These are phyloP conservation scores for Dunckerocampus dactyliophorus DNA, from an alignment of 2,113 vertebrate species.

Conservation along the genomic window DNA sequence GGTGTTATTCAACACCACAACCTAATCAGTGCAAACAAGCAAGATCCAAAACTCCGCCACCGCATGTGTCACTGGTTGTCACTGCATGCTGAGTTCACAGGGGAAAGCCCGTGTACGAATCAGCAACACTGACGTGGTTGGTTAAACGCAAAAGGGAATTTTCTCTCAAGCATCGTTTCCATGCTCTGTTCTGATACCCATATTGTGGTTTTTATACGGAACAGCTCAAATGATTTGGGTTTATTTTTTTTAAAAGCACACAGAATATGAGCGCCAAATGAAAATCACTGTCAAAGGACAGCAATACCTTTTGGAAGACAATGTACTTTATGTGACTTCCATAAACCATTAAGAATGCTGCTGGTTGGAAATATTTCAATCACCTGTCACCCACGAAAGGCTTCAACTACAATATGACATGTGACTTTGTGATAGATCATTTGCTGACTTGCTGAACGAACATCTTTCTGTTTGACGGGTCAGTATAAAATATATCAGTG, in stretches of 20 bases:
- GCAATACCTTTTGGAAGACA: not conserved
- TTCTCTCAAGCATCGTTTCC: not conserved
- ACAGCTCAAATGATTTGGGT: not conserved
- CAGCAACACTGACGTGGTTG: not conserved
- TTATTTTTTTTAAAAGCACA: not conserved
- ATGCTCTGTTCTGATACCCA: not conserved
- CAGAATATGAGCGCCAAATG: too few relatives aligned
- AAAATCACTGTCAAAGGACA: too few relatives aligned
- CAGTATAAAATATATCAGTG: too few relatives aligned
- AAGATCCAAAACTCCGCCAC: too few relatives aligned
- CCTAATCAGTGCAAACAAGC: too few relatives aligned
- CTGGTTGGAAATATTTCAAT: not conserved
- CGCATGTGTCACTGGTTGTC: too few relatives aligned
- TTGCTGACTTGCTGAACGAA: too few relatives aligned
- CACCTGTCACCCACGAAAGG: not conserved
- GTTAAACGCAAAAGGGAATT: not conserved
- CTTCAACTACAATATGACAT: not conserved
- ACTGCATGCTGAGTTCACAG: not conserved
- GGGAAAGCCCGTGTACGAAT: not conserved
- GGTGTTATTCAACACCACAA: too few relatives aligned
- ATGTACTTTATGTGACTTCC: not conserved
- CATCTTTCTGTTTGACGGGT: too few relatives aligned
- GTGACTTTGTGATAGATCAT: too few relatives aligned
- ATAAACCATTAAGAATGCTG: not conserved
- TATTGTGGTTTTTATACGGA: not conserved